Evolutionary conservation across 2,113 vertebrate species (phyloP), one percentile per base, ranked within the genome.

Genomic region (Salvelinus namaycush): DNA sequence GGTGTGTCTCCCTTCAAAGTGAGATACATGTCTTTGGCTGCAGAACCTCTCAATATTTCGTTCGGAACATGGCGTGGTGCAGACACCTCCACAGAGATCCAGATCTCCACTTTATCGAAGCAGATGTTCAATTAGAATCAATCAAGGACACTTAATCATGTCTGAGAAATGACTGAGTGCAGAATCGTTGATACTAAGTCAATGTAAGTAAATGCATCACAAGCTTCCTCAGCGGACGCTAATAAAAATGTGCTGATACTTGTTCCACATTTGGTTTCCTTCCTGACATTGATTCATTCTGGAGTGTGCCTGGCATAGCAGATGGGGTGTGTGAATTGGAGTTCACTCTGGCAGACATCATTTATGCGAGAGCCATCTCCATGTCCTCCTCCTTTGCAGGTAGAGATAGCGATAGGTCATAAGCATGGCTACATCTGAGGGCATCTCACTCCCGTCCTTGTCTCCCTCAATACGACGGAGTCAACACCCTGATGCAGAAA

Each of bases 61-160:
- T 59, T 74, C 77, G 72, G 68, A 72, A 70, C 51, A 64, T 67
- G 75, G 74, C 73, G 27, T 79, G 57, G 77, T 59, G 22, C 39
- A 51, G 77, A 77, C 75, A 83, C 76, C 80, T 82, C 82, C 82
- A 44, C 64, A 18, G 81, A 80, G 85, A 76, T 83, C 85, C 83
- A 83, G 76, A 89, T 78, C 86, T 81, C 72, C 65, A 79, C 84
- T 84, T 27, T 13, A 83, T 80, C 86, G 81, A 88, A 93, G 84
- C 89, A 78, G 86, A 93, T 93, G 92, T 92, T 89, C 82, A 84
- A 88, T 93, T 88, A 92, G 65, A 84, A 51, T 76, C 68, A 84
- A 90, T 89, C 85, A 87, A 83, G 83, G 71, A 86, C 67, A 84
- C 80, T 81, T 78, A 80, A 44, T 65, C 68, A 68, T 78, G 59